Evolutionary conservation across 1,140 invertebrate species (phyloP).

Genomic region (Gryon sp.): DNA sequence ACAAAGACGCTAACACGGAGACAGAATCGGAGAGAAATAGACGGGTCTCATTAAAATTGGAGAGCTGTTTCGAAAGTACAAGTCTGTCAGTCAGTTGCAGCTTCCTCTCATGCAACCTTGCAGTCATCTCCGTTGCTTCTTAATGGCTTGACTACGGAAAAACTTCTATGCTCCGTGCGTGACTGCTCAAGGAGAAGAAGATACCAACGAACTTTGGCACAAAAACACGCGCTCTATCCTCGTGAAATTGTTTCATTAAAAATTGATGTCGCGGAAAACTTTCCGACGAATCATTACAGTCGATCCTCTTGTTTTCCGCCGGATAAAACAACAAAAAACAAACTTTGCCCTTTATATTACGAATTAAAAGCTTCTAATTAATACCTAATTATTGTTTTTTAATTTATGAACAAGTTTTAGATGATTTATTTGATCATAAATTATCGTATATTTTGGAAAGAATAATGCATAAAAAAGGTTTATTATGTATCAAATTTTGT

Average conservation of each 20-base stretch:
- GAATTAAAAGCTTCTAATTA: too few relatives aligned
- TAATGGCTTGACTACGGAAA: constrained; percentile 56
- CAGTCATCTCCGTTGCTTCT: constrained; percentile 52
- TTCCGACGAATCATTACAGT: neutral
- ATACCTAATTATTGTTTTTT: too few relatives aligned
- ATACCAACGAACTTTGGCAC: constrained; percentile 23
- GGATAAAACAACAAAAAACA: neutral
- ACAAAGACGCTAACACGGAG: constrained; percentile 77
- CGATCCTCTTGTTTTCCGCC: neutral
- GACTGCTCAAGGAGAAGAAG: constrained; percentile 50
- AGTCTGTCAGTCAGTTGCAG: constrained; percentile 77
- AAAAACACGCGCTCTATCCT: constrained; percentile 1
- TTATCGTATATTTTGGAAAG: too few relatives aligned
- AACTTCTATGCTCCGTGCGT: constrained; percentile 60
- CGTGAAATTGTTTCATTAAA: constrained; percentile 35
- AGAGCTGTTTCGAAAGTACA: constrained; percentile 78
- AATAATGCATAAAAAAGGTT: too few relatives aligned
- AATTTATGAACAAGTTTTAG: too few relatives aligned
- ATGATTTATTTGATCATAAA: too few relatives aligned
- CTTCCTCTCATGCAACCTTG: constrained; percentile 54
- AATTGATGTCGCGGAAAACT: constrained; percentile 11
- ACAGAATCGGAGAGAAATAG: constrained; percentile 76
- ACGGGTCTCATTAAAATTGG: constrained; percentile 79
- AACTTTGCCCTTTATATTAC: neutral
- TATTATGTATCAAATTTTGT: too few relatives aligned